phyloP scores from a whole-genome alignment of 2,797 vertebrate species.

The Molossus alvarezi region DNA sequence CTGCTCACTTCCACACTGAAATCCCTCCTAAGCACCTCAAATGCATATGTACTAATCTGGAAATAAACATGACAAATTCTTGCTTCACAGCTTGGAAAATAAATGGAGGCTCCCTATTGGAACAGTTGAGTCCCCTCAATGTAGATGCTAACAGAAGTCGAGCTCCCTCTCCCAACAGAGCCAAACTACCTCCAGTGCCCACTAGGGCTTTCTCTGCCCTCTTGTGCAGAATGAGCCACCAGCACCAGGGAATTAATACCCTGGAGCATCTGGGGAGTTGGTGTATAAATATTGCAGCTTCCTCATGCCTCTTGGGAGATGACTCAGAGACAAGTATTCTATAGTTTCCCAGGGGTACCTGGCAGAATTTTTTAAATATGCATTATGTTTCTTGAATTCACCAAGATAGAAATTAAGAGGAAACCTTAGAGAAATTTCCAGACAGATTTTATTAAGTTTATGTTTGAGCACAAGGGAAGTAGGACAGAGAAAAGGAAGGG shows the following conservation, averaged over 20 bases:
- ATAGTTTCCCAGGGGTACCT: not conserved
- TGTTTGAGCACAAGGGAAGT: too few relatives aligned
- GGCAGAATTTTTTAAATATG: too few relatives aligned
- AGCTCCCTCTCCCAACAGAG: not conserved
- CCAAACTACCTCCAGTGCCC: too few relatives aligned
- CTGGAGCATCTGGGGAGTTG: not conserved
- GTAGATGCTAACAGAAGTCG: not conserved
- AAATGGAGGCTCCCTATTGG: not conserved
- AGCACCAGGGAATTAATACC: not conserved
- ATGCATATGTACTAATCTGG: not conserved
- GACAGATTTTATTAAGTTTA: too few relatives aligned
- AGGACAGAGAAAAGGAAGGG: too few relatives aligned
- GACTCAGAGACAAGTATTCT: not conserved
- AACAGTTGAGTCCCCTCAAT: not conserved
- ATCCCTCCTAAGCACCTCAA: not conserved
- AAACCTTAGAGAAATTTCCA: too few relatives aligned
- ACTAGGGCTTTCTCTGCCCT: not conserved
- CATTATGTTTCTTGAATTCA: too few relatives aligned
- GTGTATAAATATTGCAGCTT: not conserved
- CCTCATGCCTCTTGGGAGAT: not conserved
- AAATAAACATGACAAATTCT: not conserved
- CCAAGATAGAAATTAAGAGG: too few relatives aligned
- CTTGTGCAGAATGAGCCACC: not conserved
- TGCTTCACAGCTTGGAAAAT: not conserved
- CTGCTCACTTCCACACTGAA: too few relatives aligned